A percentile compares a stretch with the other conserved stretches of the same genome.
Conservation (phyloP, 2,888 invertebrate genomes). For the Camptogramma bilineatum region DNA sequence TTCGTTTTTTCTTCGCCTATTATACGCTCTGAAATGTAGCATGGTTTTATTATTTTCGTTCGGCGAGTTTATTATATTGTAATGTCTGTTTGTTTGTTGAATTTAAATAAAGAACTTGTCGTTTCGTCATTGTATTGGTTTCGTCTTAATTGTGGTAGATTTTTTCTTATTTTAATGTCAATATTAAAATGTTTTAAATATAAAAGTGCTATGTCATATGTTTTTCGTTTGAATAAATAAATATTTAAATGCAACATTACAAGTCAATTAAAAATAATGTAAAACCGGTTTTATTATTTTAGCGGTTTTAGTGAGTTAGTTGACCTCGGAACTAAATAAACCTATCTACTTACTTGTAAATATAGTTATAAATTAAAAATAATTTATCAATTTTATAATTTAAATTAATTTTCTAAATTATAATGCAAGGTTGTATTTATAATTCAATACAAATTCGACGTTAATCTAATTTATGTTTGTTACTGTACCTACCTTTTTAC, state of each 20-base stretch:
- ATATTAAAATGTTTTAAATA: constrained; percentile 7
- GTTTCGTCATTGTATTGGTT: constrained; percentile 65
- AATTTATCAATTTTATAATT: neutral
- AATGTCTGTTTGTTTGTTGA: constrained; percentile 71
- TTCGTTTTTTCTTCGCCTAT: constrained; percentile 64
- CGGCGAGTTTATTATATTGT: constrained; percentile 77
- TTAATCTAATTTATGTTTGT: too few species aligned
- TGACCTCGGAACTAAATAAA: neutral
- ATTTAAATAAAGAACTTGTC: constrained; percentile 68
- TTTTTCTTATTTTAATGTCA: constrained; percentile 16
- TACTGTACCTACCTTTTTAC: too few species aligned
- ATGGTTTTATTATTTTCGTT: constrained; percentile 68
- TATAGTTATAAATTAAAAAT: neutral
- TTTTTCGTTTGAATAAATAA: constrained; percentile 24
- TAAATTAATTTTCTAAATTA: too few species aligned
- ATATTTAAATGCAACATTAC: constrained; percentile 7
- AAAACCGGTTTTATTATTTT: constrained; percentile 5
- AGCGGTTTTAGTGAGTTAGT: neutral
- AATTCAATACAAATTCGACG: too few species aligned
- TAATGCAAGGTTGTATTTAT: too few species aligned
- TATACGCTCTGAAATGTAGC: constrained; percentile 58
- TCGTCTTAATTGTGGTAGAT: constrained; percentile 59
- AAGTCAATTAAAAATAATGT: constrained; percentile 19
- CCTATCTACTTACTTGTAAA: neutral
- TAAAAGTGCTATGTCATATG: constrained; percentile 10